These are phyloP conservation scores for Hiodon tergisus DNA, from an alignment of 2,113 vertebrate genomes.

Conservation along the genomic window DNA sequence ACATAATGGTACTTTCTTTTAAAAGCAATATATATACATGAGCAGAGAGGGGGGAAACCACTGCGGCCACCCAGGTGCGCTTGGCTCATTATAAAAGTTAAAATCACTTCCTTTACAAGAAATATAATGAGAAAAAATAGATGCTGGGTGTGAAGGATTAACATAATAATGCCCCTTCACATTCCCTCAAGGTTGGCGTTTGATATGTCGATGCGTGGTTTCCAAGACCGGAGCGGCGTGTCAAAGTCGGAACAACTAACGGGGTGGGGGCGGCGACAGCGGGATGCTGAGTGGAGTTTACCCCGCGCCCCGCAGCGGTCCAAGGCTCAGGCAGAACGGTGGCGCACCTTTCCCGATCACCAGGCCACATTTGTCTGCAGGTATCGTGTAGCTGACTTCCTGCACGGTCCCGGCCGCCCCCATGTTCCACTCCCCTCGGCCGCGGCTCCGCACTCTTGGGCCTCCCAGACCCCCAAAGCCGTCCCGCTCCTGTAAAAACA, in stretches of 20 bases:
- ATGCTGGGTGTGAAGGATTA: slow-evolving; percentile 22
- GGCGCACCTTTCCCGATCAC: slow-evolving; percentile 89
- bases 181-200: slow-evolving; percentile 24
- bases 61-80: slow-evolving; percentile 50
- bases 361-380: slow-evolving; percentile 86
- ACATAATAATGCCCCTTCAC: slow-evolving; percentile 33
- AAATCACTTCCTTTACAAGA: slow-evolving; percentile 39
- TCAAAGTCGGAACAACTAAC: too few relatives aligned
- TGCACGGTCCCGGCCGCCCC: slow-evolving; percentile 78
- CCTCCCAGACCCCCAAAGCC: slow-evolving; percentile 72
- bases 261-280: too few relatives aligned
- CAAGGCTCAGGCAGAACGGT: too few relatives aligned
- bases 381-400: slow-evolving; percentile 90
- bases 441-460: slow-evolving; percentile 64
- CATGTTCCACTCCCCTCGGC: slow-evolving; percentile 81
- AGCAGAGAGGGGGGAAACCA: slow-evolving; percentile 33
- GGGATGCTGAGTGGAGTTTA: too few relatives aligned
- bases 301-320: too few relatives aligned
- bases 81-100: slow-evolving; percentile 39
- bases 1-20: slow-evolving; percentile 61
- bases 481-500: slow-evolving; percentile 75
- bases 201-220: slow-evolving; percentile 38
- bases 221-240: slow-evolving; percentile 10
- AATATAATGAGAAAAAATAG: slow-evolving; percentile 28
- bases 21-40: slow-evolving; percentile 58